Evolutionary conservation across 2,113 vertebrate species (phyloP).

Genomic region (Embiotoca jacksoni): DNA sequence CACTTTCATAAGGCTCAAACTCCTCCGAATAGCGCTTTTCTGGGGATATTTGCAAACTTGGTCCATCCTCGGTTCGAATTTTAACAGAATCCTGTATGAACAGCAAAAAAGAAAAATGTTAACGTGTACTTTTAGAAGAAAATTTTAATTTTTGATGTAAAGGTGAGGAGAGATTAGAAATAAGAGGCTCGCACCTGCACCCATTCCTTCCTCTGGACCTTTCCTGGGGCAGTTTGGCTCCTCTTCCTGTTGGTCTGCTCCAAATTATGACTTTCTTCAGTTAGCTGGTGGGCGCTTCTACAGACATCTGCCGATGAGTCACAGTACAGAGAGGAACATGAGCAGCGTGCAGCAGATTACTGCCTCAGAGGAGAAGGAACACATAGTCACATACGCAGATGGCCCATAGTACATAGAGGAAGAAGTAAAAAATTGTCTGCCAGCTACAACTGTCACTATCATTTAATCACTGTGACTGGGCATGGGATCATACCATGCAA

Average conservation of each 20-base stretch:
- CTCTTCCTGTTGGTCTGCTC: conserved; percentile 61
- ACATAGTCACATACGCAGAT: conserved; percentile 67
- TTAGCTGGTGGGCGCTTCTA: conserved; percentile 73
- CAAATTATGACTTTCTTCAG: conserved; percentile 63
- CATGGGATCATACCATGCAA: conserved; percentile 39
- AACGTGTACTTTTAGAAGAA: not conserved
- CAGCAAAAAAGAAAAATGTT: conserved; percentile 6
- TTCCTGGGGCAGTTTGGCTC: conserved; percentile 87
- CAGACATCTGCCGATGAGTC: conserved; percentile 78
- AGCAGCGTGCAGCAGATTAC: conserved; percentile 47
- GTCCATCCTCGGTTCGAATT: conserved; percentile 90
- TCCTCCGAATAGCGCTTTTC: conserved; percentile 87
- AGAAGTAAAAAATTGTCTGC: conserved; percentile 38
- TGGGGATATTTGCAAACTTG: conserved; percentile 83
- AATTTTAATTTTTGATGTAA: conserved; percentile 4
- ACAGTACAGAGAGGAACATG: conserved; percentile 66
- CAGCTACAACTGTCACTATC: conserved; percentile 74
- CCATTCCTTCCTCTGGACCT: conserved; percentile 91
- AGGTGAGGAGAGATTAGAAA: not conserved
- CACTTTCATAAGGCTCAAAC: conserved; percentile 86
- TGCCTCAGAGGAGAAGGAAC: conserved; percentile 60
- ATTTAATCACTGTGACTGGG: conserved; percentile 63
- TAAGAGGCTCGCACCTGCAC: conserved; percentile 85
- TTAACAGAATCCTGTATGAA: conserved; percentile 87
- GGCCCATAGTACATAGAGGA: conserved; percentile 55